These are phyloP conservation scores for Allenopithecus nigroviridis DNA, from an alignment of 2,797 vertebrate species.

Conservation along the genomic window DNA sequence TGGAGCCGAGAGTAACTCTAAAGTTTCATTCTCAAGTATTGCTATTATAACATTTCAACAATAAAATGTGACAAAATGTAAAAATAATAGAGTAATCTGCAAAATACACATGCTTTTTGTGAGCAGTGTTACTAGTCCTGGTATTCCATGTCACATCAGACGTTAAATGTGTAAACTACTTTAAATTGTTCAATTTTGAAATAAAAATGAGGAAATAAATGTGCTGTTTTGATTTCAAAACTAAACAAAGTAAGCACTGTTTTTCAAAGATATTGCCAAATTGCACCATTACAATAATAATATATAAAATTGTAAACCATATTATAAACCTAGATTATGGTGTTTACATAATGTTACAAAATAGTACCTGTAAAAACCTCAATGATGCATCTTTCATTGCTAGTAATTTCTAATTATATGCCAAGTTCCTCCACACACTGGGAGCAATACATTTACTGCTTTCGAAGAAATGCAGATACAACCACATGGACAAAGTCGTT, in stretches of 20 bases:
- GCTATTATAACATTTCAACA: not conserved
- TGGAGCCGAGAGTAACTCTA: not conserved
- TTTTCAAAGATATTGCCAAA: not conserved
- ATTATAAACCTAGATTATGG: constrained; percentile 40
- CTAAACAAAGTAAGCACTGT: constrained; percentile 32
- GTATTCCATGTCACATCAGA: not conserved
- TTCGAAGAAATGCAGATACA: not conserved
- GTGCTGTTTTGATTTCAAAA: constrained; percentile 14
- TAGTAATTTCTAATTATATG: not conserved
- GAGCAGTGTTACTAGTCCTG: not conserved
- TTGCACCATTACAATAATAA: not conserved
- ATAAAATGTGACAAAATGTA: not conserved
- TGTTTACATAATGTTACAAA: not conserved
- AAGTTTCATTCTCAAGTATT: not conserved
- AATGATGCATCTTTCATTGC: not conserved
- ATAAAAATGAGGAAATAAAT: constrained; percentile 32
- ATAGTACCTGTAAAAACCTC: not conserved
- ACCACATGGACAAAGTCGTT: not conserved
- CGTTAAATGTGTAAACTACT: not conserved
- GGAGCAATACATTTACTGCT: not conserved
- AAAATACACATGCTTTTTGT: not conserved
- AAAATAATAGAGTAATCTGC: not conserved
- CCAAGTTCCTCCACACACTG: not conserved
- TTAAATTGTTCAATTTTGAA: constrained; percentile 41
- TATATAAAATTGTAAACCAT: not conserved